Evolutionary conservation across 2,113 vertebrate species (phyloP), one percentile per base, ranked within the genome.

Genomic region (Sapayoa aenigma): DNA sequence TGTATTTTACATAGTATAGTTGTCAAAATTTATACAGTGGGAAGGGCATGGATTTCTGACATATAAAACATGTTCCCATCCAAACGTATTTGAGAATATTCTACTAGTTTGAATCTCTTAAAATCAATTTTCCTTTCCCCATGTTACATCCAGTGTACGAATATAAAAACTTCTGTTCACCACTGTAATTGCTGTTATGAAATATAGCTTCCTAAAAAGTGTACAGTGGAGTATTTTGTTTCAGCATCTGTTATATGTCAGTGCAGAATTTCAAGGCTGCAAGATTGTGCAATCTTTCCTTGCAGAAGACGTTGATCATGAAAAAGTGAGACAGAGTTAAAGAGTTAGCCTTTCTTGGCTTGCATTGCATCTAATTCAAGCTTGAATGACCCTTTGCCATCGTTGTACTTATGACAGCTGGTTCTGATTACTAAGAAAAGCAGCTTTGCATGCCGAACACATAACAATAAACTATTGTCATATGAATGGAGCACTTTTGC

Each of bases 381-480:
- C 95, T 82, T 96, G 93, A 94, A 93, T 94, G 97, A 98, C 95
- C 97, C 95, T 68, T 73, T 97, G 95, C 92, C 93, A 96, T 97
- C 94, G 95, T 86, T 97, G 84, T 93, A 84, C 82, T 97, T 97
- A 80, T 76, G 83, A 92, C 97, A 98, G 94, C 94, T 98, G 98
- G 95, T 98, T 97, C 96, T 97, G 96, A 97, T 98, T 98, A 98
- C 97, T 97, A 97, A 96, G 95, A 90, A 97, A 97, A 97, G 90
- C 96, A 98, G 84, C 68, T 94, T 95, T 97, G 93, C 56, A 2
- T 97, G 95, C 92, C 96, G 96, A 98, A 97, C 91, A 83, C 97
- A 89, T 89, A 98, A 98, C 96, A 98, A 97, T 97, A 98, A 98
- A 97, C 53, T 71, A 95, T 96, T 94, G 91, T 97, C 96, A 95